Base-by-base conservation (phyloP, 2,113 vertebrate species). In the Pteronura brasiliensis region DNA sequence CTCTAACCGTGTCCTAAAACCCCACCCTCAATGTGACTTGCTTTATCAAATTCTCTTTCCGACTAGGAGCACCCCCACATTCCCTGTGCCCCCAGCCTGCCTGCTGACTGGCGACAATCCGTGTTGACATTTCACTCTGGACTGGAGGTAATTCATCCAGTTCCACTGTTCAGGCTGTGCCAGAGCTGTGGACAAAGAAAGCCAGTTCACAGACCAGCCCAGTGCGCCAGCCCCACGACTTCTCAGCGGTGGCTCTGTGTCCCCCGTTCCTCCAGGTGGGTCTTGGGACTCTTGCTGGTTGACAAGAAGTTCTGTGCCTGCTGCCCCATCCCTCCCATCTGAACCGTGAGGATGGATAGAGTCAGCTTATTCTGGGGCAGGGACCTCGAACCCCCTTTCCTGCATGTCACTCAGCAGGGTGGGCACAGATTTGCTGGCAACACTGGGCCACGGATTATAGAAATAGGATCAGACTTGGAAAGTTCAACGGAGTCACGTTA, bases 51-150 rank as follows among this genome's bases (percentile, higher is more conserved):
- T 10, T 47, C 27, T 11, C 27, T 18, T 34, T 49, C 44, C 0
- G 74, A 20, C 9, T 31, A 17, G 44, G 44, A 9, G 44, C 27
- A 47, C 14, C 15, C 25, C 6, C 27, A 20, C 74, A 17, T 5
- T 18, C 44, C 44, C 27, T 31, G 15, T 49, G 74, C 27, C 42
- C 13, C 29, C 15, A 7, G 27, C 74, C 27, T 31, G 44, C 27
- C 44, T 1, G 9, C 13, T 10, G 8, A 6, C 44, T 5, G 11
- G 3, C 1, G 8, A 11, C 2, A 31, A 29, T 11, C 15, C 74
- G 1, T 25, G 23, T 3, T 7, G 36, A 23, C 71, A 42, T 42
- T 27, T 42, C 29, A 5, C 44, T 49, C 27, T 6, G 27, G 44
- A 18, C 5, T 77, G 29, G 31, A 49, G 12, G 4, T 49, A 2